Conservation (phyloP, 1,140 invertebrate genomes). For the Goniozus legneri region DNA sequence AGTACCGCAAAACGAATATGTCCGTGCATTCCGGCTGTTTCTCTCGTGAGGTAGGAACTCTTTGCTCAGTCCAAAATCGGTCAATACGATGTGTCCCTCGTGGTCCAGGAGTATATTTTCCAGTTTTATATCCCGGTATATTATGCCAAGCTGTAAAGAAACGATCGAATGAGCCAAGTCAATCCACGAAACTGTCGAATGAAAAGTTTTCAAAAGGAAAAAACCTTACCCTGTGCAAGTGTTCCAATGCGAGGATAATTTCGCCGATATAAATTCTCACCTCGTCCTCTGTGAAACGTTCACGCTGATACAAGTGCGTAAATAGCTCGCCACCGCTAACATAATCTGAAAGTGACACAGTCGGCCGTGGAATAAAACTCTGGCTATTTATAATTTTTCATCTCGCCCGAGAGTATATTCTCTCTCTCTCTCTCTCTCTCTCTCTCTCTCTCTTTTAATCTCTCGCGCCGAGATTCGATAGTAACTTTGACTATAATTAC, state of each 20-base stretch:
- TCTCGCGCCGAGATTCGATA: neutral
- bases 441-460: neutral
- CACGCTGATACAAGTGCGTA: slow-evolving; percentile 85
- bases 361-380: too few species aligned
- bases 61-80: slow-evolving; percentile 90
- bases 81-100: slow-evolving; percentile 86
- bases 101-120: slow-evolving; percentile 88
- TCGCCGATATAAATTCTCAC: slow-evolving; percentile 89
- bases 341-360: slow-evolving; percentile 69
- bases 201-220: neutral
- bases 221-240: slow-evolving; percentile 74
- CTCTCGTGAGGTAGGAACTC: slow-evolving; percentile 71
- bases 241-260: slow-evolving; percentile 86
- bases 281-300: slow-evolving; percentile 80
- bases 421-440: neutral
- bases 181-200: neutral
- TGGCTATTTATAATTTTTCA: neutral
- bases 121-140: slow-evolving; percentile 94
- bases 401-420: too few species aligned
- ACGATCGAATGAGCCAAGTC: slow-evolving; percentile 5
- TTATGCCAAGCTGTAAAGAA: slow-evolving; percentile 77
- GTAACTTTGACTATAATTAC: slow-evolving; percentile 56
- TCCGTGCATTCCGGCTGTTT: slow-evolving; percentile 59
- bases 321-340: slow-evolving; percentile 91
- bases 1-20: slow-evolving; percentile 97